phyloP scores from a whole-genome alignment of 64 coral and sea anemone species.

The Montipora efflorescens region DNA sequence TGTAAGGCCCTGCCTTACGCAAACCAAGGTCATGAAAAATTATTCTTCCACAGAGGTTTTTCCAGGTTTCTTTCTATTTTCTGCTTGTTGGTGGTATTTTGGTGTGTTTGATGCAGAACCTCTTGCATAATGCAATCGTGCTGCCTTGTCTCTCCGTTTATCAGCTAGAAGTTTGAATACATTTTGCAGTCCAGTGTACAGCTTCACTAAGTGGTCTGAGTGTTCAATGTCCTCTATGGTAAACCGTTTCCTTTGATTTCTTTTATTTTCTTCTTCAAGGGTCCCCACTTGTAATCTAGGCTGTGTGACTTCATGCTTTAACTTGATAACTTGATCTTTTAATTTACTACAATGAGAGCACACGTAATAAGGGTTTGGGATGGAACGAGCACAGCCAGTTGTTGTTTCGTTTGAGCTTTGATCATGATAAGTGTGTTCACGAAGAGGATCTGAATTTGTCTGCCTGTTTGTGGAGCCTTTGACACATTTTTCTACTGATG shows the following conservation, averaged over 20 bases:
- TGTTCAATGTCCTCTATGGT: slow-evolving; percentile 30
- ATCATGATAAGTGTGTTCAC: slow-evolving; percentile 1
- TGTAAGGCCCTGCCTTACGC: slow-evolving; percentile 26
- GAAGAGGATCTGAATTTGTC: slow-evolving; percentile 36
- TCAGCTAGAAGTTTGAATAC: slow-evolving; percentile 19
- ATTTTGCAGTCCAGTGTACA: slow-evolving; percentile 41
- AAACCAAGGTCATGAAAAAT: slow-evolving; percentile 33
- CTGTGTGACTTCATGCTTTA: not conserved
- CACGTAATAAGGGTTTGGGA: not conserved
- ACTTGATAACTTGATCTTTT: not conserved
- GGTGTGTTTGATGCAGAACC: slow-evolving; percentile 23
- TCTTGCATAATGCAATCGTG: slow-evolving; percentile 8
- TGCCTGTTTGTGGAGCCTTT: slow-evolving; percentile 51
- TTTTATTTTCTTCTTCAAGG: slow-evolving; percentile 7
- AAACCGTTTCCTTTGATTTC: slow-evolving; percentile 27
- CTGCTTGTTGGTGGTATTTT: not conserved
- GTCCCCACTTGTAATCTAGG: not conserved
- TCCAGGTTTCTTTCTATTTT: slow-evolving; percentile 22
- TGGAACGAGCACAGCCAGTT: not conserved
- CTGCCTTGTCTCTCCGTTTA: slow-evolving; percentile 39
- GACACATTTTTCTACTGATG: slow-evolving; percentile 23
- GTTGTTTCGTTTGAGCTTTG: not conserved
- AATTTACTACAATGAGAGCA: slow-evolving; percentile 7
- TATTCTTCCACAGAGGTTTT: not conserved
- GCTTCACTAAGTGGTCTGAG: not conserved